A percentile compares a stretch with the other conserved stretches of the same genome.
Evolutionary conservation across 2,888 invertebrate species (phyloP).

Genomic region (Ophioninae sp.): DNA sequence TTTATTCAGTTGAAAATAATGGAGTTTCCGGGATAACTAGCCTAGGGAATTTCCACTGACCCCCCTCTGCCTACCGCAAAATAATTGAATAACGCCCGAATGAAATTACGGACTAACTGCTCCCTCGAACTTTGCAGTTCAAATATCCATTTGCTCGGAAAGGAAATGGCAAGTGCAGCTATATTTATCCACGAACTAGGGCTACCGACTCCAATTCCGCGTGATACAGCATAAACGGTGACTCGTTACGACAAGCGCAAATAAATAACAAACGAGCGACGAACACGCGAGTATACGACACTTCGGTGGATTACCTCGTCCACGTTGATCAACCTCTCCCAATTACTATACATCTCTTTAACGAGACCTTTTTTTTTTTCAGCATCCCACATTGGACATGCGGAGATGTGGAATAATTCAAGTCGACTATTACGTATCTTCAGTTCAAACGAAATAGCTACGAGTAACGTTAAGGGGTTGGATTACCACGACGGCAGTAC

Average conservation of each 20-base stretch:
- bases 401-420: neutral
- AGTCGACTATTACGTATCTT: neutral
- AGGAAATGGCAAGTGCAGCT: neutral
- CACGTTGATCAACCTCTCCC: neutral
- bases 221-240: neutral
- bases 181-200: neutral
- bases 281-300: neutral
- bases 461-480: neutral
- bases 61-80: neutral
- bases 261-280: neutral
- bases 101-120: neutral
- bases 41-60: neutral
- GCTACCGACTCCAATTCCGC: neutral
- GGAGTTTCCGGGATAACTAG: neutral
- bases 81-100: neutral
- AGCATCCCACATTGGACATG: neutral
- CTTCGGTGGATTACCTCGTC: neutral
- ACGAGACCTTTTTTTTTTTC: neutral
- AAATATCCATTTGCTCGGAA: neutral
- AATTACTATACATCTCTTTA: neutral
- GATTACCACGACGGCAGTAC: neutral
- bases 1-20: neutral
- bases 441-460: neutral
- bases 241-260: neutral
- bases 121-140: neutral